These are phyloP conservation scores for Arenaria interpres DNA, from an alignment of 2,113 vertebrate genomes.

Conservation along the genomic window DNA sequence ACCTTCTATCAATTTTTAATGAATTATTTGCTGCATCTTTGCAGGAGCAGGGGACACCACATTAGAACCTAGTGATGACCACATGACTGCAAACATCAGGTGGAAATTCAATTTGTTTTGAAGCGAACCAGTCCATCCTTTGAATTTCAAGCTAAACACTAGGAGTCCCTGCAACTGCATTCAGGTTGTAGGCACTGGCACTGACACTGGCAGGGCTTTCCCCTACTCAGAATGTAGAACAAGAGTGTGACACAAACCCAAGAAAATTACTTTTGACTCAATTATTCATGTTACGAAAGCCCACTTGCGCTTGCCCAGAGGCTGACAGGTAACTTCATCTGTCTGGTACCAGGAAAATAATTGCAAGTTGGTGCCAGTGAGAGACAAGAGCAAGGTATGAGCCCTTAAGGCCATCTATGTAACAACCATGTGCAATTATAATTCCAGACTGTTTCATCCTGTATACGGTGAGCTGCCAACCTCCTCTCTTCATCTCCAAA, in stretches of 20 bases:
- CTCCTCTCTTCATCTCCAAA: neutral
- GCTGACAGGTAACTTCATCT: slow-evolving; percentile 18
- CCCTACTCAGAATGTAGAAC: neutral
- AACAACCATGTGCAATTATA: neutral
- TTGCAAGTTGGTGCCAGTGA: slow-evolving; percentile 4
- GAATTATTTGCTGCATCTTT: neutral
- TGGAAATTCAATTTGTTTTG: neutral
- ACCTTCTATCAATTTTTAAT: neutral
- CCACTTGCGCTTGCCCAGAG: neutral
- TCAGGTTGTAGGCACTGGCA: neutral
- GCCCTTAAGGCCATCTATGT: slow-evolving; percentile 4
- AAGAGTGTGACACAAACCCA: neutral
- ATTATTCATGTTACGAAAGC: neutral
- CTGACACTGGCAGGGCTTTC: neutral
- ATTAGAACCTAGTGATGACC: neutral
- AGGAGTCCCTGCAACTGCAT: neutral
- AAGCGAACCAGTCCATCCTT: neutral
- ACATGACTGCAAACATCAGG: neutral
- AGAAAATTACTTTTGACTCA: slow-evolving; percentile 11
- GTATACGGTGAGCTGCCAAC: neutral
- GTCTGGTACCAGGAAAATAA: slow-evolving; percentile 15
- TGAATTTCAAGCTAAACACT: neutral
- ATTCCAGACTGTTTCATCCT: neutral
- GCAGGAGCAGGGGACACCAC: neutral
- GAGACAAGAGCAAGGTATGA: neutral